phyloP scores from a whole-genome alignment of 2,113 vertebrate genomes.

The Muntiacus muntjak region DNA sequence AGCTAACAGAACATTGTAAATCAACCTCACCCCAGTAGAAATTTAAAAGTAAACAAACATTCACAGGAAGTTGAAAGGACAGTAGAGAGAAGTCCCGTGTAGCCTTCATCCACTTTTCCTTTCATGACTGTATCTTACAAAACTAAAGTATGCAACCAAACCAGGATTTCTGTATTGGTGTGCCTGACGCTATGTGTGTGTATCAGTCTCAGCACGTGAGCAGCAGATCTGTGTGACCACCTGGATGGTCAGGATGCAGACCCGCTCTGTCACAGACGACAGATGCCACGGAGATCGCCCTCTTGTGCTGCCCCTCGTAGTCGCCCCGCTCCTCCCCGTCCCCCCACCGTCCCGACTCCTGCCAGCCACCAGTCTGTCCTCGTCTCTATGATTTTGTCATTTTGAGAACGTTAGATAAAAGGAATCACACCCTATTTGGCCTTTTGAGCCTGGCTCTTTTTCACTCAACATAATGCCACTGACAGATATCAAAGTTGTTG shows the following conservation, averaged over 20 bases:
- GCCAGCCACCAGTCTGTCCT: background rate
- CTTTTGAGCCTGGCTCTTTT: background rate
- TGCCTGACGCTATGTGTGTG: background rate
- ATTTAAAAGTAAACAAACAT: background rate
- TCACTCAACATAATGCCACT: background rate
- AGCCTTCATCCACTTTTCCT: background rate
- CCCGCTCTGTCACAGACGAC: background rate
- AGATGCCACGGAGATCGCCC: fast-evolving
- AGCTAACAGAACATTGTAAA: background rate
- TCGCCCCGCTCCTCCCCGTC: background rate
- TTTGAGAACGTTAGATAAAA: background rate
- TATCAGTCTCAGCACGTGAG: background rate
- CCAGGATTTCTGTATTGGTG: too few species aligned
- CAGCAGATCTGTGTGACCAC: background rate
- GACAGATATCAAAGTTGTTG: background rate
- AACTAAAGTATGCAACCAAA: background rate
- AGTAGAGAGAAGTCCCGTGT: background rate
- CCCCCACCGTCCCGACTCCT: background rate
- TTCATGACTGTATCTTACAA: background rate
- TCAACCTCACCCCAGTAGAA: background rate
- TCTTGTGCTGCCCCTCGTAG: background rate
- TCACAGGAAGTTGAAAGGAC: background rate
- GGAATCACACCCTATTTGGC: background rate
- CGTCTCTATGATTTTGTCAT: background rate
- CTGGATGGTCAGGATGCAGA: background rate